A percentile compares a stretch with the other conserved stretches of the same genome.
These are phyloP conservation scores for Psammodynastes pulverulentus DNA, from an alignment of 2,113 vertebrate species.

Conservation along the genomic window DNA sequence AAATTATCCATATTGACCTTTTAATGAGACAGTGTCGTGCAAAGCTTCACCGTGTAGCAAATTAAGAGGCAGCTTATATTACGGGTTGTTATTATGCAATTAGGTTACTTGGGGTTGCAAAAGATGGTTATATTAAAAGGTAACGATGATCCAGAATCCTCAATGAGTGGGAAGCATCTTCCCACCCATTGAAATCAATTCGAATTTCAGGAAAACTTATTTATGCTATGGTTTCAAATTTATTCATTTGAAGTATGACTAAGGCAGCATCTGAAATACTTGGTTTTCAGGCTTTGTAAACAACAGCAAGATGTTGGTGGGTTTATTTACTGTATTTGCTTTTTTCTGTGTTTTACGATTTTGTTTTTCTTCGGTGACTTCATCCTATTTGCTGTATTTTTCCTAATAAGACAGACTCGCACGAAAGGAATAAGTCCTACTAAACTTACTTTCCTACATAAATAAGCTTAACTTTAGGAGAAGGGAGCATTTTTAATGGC, in stretches of 20 bases:
- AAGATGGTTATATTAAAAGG: not conserved
- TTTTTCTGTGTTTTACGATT: not conserved
- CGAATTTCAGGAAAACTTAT: not conserved
- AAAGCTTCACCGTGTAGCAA: not conserved
- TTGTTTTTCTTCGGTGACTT: not conserved
- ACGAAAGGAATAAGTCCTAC: not conserved
- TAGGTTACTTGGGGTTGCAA: fast-evolving
- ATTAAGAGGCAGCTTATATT: not conserved
- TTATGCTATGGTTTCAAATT: not conserved
- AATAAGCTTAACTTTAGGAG: not conserved
- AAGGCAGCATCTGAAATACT: not conserved
- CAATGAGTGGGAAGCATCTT: not conserved
- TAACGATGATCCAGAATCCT: not conserved
- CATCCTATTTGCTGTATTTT: not conserved
- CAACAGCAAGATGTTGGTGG: not conserved
- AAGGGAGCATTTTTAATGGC: not conserved
- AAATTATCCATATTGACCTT: not conserved
- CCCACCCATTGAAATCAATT: not conserved
- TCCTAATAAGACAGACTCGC: not conserved
- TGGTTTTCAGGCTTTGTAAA: not conserved
- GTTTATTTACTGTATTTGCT: not conserved
- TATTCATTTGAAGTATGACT: not conserved
- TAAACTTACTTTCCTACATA: not conserved
- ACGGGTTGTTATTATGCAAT: fast-evolving
- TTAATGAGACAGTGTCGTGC: not conserved